Base-by-base conservation (phyloP, 1,140 invertebrate species). In the Pseudobourletiella spinata region DNA sequence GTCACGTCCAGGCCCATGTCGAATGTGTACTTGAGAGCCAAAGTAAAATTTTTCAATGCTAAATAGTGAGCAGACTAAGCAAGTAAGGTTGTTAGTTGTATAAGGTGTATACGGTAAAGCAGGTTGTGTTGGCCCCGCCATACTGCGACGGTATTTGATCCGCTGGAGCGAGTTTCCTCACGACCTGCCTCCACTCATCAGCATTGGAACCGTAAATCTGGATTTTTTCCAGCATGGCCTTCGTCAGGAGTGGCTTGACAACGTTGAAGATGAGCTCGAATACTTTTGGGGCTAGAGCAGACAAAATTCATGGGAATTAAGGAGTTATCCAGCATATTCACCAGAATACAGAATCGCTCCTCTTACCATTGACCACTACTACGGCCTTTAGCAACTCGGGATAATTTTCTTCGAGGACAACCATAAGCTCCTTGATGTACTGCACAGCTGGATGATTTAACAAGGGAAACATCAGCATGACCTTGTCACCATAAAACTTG, bases 141-240 rank as follows among this genome's bases (percentile, higher is more conserved):
- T 63, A 55, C n/a, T 25, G n/a, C 24, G 61, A 63, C 4, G 61
- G 61, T 3, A 63, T 6, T 50, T 63, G 61, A 8, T 63, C 52
- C 2, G 35, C n/a, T 57, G 61, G 61, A 8, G 57, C 2, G 4
- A 57, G 2, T 14, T 22, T 18, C 8, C 35, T 8, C 3, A 63
- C 8, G 15, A 4, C 11, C n/a, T 28, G 24, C 28, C 28, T 63
- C 61, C 61, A 63, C 6, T 30, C 61, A 18, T 26, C 39, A n/a
- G 57, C 25, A 28, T 61, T 29, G 2, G 57, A 60, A 11, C 57
- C 57, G 20, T 22, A 48, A 2, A 63, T 25, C 22, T 63, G 57
- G n/a, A 63, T 35, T 28, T 35, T 61, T 3, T 32, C 44, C 2
- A 30, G 11, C 3, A 54, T 63, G 16, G 32, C 61, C 26, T 57